Conservation (phyloP, 1,140 invertebrate genomes). For the Cheumatopsyche charites region DNA sequence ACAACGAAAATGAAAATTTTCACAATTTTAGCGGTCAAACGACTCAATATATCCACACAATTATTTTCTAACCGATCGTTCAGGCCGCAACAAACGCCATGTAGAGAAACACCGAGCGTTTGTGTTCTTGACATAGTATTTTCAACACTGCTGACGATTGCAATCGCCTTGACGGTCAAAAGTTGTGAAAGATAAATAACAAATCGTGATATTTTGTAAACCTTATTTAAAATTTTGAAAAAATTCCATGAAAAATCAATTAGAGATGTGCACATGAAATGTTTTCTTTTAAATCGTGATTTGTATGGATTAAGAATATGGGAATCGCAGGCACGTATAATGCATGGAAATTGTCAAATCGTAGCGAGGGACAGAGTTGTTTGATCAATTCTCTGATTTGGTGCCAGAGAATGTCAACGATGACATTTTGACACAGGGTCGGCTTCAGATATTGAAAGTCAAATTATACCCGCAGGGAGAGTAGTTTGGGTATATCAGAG, state of each 20-base stretch:
- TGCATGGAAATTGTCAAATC: slow-evolving; percentile 1
- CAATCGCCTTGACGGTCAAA: slow-evolving; percentile 26
- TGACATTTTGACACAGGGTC: slow-evolving; percentile 17
- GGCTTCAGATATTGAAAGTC: slow-evolving; percentile 18
- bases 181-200: slow-evolving; percentile 23
- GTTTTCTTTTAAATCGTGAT: too few species aligned
- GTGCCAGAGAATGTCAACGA: background rate
- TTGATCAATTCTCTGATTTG: slow-evolving; percentile 5
- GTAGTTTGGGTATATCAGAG: background rate
- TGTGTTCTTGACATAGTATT: slow-evolving; percentile 27
- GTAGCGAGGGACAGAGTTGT: background rate
- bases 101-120: slow-evolving; percentile 1
- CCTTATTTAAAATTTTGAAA: background rate
- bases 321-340: background rate
- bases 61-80: slow-evolving; percentile 1
- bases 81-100: slow-evolving; percentile 1
- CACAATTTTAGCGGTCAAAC: slow-evolving; percentile 15
- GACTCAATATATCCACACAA: background rate
- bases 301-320: too few species aligned
- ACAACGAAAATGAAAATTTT: slow-evolving; percentile 14
- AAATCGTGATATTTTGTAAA: slow-evolving; percentile 25
- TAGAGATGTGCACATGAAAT: too few species aligned
- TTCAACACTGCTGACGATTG: slow-evolving; percentile 19
- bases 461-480: slow-evolving; percentile 21
- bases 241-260: background rate